These are phyloP conservation scores for Trichomalopsis sarcophagae DNA, from an alignment of 1,140 invertebrate genomes.

Conservation along the genomic window DNA sequence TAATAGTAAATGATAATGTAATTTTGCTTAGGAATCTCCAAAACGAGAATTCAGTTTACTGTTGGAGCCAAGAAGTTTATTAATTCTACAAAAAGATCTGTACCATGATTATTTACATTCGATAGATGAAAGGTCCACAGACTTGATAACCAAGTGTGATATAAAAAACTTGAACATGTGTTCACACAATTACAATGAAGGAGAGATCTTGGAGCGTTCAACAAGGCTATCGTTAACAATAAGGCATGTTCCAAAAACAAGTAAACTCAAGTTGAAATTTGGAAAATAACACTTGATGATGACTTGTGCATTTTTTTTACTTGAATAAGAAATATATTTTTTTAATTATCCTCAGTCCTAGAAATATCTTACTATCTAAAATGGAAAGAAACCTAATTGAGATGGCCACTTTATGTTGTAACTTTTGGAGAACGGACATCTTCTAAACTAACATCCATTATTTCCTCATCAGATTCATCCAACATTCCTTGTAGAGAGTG, in stretches of 20 bases:
- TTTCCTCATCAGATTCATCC: slow-evolving; percentile 79
- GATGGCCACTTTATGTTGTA: slow-evolving; percentile 29
- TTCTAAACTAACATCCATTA: slow-evolving; percentile 79
- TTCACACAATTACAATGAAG: slow-evolving; percentile 74
- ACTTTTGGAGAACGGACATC: slow-evolving; percentile 61
- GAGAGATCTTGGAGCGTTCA: slow-evolving; percentile 78
- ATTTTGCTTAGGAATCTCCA: slow-evolving; percentile 59
- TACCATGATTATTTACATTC: slow-evolving; percentile 93
- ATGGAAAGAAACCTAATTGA: background rate
- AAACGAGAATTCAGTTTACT: slow-evolving; percentile 81
- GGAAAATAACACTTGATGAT: slow-evolving; percentile 60
- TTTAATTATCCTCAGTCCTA: slow-evolving; percentile 22
- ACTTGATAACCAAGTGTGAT: slow-evolving; percentile 80
- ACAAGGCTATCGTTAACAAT: slow-evolving; percentile 95
- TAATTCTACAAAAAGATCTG: slow-evolving; percentile 89
- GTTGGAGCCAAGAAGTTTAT: slow-evolving; percentile 90
- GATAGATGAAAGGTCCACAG: slow-evolving; percentile 85
- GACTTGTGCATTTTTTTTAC: slow-evolving; percentile 11
- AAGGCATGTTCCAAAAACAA: slow-evolving; percentile 92
- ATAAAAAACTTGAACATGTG: slow-evolving; percentile 83
- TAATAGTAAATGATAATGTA: slow-evolving; percentile 8
- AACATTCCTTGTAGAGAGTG: slow-evolving; percentile 85
- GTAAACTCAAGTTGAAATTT: slow-evolving; percentile 84
- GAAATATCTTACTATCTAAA: slow-evolving; percentile 32
- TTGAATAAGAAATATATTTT: slow-evolving; percentile 50